Evolutionary conservation across 1,140 invertebrate genomes (phyloP), one percentile per base, ranked within the genome.

Genomic region (Nilaparvata lugens): DNA sequence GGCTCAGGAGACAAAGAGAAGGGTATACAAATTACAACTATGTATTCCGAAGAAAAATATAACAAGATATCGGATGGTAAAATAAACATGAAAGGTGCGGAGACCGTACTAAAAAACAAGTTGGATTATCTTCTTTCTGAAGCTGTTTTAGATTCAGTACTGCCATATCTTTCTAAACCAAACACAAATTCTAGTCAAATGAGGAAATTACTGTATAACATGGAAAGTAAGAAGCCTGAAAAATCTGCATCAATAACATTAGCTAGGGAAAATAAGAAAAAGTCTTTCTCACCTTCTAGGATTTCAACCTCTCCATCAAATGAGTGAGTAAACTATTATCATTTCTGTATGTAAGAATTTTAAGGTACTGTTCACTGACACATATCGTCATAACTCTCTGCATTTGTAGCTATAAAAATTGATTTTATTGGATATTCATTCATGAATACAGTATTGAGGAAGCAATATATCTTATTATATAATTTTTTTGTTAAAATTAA

Each of bases 61-160:
- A 48, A 16, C 16, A 48, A 45, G 42, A 13, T 45, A 19, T 45
- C 11, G 42, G 42, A 45, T 45, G 5, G n/a, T 45, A 45, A 48
- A 48, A 48, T 19, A 9, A 48, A 48, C 16, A 48, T 19, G 21
- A 48, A 48, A 7, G 45, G 16, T 19, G 53, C 35, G 42, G 54
- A 64, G 61, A 70, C 16, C 68, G 74, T 72, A 75, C 45, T 75
- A 16, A 72, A 79, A 65, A 72, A 69, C 52, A 81, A 78, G 69
- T 68, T 81, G 25, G 79, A 79, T 59, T 76, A 85, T 75, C 80
- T 88, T 5, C 77, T 89, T 56, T 84, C 86, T 52, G 87, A 89
- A 74, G 87, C 87, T 21, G 78, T 90, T 58, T 71, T 90, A 19
- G 88, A 90, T 71, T 89, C 87, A 0, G 83, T 89, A 58, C 69